Conservation (phyloP, 2,888 invertebrate species). For the Cantharis rustica region DNA sequence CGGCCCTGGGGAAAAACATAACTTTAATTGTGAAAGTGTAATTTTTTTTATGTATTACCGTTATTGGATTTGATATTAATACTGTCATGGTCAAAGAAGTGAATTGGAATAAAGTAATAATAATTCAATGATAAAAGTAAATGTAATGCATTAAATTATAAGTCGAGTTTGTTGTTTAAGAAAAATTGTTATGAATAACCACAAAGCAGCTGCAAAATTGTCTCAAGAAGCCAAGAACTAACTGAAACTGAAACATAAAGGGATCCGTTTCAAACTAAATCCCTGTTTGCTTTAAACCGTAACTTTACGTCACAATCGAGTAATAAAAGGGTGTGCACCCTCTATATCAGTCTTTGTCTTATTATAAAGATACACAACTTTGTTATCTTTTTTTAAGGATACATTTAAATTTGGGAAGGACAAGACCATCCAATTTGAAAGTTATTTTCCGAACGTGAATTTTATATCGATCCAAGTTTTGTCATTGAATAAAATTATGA, state of each 20-base stretch:
- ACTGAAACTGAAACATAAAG: conserved; percentile 16
- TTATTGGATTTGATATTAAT: background rate
- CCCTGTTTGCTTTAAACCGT: conserved; percentile 18
- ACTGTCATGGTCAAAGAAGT: background rate
- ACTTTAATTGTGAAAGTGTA: background rate
- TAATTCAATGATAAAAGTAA: background rate
- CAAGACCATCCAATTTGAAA: conserved; percentile 46
- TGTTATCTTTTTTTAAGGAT: conserved; percentile 17
- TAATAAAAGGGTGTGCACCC: conserved; percentile 15
- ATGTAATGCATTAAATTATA: background rate
- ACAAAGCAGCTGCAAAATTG: conserved; percentile 14
- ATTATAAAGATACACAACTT: conserved; percentile 4
- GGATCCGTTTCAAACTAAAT: conserved; percentile 10
- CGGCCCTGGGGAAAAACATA: background rate
- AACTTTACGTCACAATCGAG: conserved; percentile 15
- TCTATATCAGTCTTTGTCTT: conserved; percentile 19
- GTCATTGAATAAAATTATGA: conserved; percentile 46
- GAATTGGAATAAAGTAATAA: background rate
- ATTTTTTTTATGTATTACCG: background rate
- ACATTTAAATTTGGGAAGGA: conserved; percentile 36
- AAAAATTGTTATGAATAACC: background rate
- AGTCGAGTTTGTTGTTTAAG: background rate
- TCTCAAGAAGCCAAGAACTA: conserved; percentile 14
- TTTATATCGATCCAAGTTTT: conserved; percentile 45
- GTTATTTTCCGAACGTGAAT: conserved; percentile 47